Evolutionary conservation across 2,888 invertebrate species (phyloP), one percentile per base, ranked within the genome.

Genomic region (Ectemnius cavifrons): DNA sequence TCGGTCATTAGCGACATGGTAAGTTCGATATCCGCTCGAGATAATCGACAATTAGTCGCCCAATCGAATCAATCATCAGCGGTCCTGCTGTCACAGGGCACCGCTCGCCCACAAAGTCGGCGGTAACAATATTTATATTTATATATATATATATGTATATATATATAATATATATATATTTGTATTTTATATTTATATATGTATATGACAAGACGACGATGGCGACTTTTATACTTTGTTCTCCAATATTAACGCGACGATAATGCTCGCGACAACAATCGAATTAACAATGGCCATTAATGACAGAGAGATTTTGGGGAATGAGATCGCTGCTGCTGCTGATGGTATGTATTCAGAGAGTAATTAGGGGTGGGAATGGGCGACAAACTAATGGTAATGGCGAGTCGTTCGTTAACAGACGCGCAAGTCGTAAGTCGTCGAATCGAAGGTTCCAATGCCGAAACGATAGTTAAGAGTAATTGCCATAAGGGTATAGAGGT

Each of bases 201-300:
- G 69, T 71, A 79, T 75, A 70, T 71, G 77, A 79, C 74, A 71
- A 74, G 76, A 80, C 75, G 79, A 78, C 77, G 75, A 73, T 65
- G 71, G 75, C 73, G 75, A 78, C 61, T 71, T 62, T 52, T 59
- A 52, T 46, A 14, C 56, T 71, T 63, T 63, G 61, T 73, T 66
- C 56, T 64, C 60, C 63, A 37, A 58, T 62, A 78, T 61, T 67
- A 79, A 81, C 79, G 79, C 79, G 83, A 82, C 79, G 80, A 83
- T 80, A 77, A 79, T 78, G 71, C 78, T 77, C 78, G 77, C 69
- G 82, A 74, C 75, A 77, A 82, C 79, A 79, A 81, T 77, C 75
- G 77, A 80, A 73, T 77, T 78, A 84, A 81, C 79, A 81, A 83
- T 82, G 80, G 84, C 73, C 71, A 70, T 72, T 75, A 74, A 77